phyloP scores from a whole-genome alignment of 2,113 vertebrate species.

The Lagopus muta region DNA sequence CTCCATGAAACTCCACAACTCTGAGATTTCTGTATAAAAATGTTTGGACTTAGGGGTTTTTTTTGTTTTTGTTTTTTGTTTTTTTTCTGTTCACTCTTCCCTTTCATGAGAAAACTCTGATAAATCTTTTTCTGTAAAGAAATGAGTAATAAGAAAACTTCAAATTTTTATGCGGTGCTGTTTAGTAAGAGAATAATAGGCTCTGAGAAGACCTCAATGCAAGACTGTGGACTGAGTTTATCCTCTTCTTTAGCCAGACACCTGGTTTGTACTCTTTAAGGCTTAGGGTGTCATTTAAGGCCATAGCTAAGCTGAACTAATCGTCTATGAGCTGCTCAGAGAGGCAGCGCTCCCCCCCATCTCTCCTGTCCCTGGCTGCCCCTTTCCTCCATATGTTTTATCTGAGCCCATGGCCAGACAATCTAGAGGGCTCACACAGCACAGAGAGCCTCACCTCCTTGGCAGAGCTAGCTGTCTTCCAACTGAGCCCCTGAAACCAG shows the following conservation, averaged over 20 bases:
- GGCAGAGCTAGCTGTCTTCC: background rate
- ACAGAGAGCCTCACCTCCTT: background rate
- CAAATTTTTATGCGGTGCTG: background rate
- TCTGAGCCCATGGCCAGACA: background rate
- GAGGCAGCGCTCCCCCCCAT: background rate
- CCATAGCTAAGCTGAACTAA: constrained; percentile 14
- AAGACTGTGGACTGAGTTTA: background rate
- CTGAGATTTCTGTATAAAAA: background rate
- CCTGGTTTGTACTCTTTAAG: background rate
- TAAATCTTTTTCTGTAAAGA: background rate
- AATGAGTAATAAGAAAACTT: background rate
- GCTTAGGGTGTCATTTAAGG: background rate
- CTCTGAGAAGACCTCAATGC: background rate
- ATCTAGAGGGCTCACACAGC: background rate
- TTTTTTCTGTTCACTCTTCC: background rate
- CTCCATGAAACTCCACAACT: fast-evolving
- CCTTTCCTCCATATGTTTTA: background rate
- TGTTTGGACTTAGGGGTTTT: background rate
- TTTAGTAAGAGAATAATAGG: background rate
- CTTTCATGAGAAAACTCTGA: background rate
- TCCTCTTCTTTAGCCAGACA: background rate
- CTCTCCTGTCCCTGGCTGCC: background rate
- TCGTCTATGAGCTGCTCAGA: background rate
- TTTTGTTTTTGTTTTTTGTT: too few relatives aligned
- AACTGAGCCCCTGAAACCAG: background rate